phyloP scores from a whole-genome alignment of 2,113 vertebrate genomes.

The Colaptes auratus region DNA sequence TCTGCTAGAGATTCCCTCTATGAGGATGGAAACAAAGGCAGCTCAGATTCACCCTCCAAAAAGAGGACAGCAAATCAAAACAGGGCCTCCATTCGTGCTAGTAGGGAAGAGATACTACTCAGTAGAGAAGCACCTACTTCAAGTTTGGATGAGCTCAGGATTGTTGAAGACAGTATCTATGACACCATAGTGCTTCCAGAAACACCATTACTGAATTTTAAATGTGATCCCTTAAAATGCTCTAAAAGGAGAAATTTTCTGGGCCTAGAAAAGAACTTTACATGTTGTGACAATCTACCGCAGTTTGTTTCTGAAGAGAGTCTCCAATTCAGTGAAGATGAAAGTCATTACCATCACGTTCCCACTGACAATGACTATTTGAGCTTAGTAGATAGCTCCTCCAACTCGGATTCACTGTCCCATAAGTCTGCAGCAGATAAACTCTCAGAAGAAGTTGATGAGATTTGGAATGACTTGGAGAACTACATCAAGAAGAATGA shows the following conservation, averaged over 20 bases:
- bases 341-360: slow-evolving; percentile 68
- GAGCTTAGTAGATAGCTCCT: slow-evolving; percentile 75
- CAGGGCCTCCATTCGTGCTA: neutral
- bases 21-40: slow-evolving; percentile 68
- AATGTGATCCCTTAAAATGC: slow-evolving; percentile 32
- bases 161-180: slow-evolving; percentile 90
- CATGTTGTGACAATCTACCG: slow-evolving; percentile 68
- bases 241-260: slow-evolving; percentile 74
- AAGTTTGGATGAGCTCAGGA: slow-evolving; percentile 81
- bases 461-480: slow-evolving; percentile 98
- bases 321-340: slow-evolving; percentile 84
- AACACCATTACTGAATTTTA: slow-evolving; percentile 54
- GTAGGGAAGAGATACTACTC: neutral
- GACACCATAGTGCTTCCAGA: slow-evolving; percentile 89
- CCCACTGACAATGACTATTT: slow-evolving; percentile 76
- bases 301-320: slow-evolving; percentile 88
- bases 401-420: slow-evolving; percentile 75
- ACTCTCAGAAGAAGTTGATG: slow-evolving; percentile 91
- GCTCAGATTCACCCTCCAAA: slow-evolving; percentile 54
- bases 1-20: slow-evolving; percentile 66
- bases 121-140: slow-evolving; percentile 30
- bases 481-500: slow-evolving; percentile 98
- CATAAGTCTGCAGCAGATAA: slow-evolving; percentile 83
- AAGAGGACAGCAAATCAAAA: slow-evolving; percentile 37
- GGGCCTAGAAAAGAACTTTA: slow-evolving; percentile 81